Percentiles rank a stretch among this genome's conserved stretches.
phyloP scores from a whole-genome alignment of 2,797 vertebrate genomes.

The Lacerta bilineata region DNA sequence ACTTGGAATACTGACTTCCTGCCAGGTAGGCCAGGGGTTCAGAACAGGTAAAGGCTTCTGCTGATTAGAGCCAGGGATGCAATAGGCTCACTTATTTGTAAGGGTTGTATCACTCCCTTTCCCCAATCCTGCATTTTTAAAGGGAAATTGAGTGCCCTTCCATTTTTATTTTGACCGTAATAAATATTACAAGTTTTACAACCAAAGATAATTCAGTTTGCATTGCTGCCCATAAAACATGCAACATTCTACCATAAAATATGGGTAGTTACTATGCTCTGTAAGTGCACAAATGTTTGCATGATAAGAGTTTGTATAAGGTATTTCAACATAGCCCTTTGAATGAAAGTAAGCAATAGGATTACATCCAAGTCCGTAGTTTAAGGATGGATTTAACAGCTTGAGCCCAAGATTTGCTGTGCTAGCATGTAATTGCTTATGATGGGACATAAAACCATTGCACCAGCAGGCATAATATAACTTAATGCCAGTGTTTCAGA shows the following conservation, averaged over 20 bases:
- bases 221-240: neutral
- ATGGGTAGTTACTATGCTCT: neutral
- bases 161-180: neutral
- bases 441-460: neutral
- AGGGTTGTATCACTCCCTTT: neutral
- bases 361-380: neutral
- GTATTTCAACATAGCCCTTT: neutral
- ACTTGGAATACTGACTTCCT: no score
- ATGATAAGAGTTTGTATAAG: neutral
- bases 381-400: neutral
- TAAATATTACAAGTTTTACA: neutral
- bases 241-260: neutral
- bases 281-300: neutral
- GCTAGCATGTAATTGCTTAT: neutral
- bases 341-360: neutral
- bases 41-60: neutral
- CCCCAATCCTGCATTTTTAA: neutral
- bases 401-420: neutral
- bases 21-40: no score
- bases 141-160: neutral
- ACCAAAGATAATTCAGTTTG: neutral
- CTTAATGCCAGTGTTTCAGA: rapidly evolving
- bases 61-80: slow-evolving; percentile 1
- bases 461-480: neutral
- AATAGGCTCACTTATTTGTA: neutral